These are phyloP conservation scores for Styela clava DNA, from an alignment of 23 tunicate species.

Conservation along the genomic window DNA sequence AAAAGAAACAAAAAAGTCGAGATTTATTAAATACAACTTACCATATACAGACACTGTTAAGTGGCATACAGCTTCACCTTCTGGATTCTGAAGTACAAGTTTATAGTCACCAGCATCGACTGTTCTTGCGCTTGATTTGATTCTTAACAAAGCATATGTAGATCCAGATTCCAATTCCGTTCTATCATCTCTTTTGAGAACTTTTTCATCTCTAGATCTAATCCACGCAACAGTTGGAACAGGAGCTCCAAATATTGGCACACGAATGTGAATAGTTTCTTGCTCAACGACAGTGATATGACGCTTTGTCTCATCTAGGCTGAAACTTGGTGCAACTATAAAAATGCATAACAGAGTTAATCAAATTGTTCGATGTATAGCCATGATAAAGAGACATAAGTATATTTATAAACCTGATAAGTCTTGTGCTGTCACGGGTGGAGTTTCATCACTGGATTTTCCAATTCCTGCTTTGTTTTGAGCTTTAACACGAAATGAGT, in stretches of 20 bases:
- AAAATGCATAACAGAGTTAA: constrained; percentile 4
- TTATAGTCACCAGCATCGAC: constrained; percentile 35
- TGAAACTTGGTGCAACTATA: constrained; percentile 12
- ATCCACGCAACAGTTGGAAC: constrained; percentile 22
- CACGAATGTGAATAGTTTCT: constrained; percentile 13
- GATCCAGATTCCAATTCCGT: constrained; percentile 11
- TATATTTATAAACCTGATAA: not conserved
- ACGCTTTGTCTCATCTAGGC: not conserved
- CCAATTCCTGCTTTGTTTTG: constrained; percentile 27
- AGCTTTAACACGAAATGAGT: constrained; percentile 38
- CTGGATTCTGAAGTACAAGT: constrained; percentile 26
- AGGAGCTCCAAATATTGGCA: constrained; percentile 23
- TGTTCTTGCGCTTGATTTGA: not conserved
- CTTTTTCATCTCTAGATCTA: not conserved
- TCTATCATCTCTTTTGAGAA: constrained; percentile 8
- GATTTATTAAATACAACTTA: not conserved
- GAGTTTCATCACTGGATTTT: constrained; percentile 23
- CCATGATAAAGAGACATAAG: too few relatives aligned
- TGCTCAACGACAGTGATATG: constrained; percentile 14
- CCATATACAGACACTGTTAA: constrained; percentile 28
- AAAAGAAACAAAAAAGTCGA: not conserved
- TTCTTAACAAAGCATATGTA: constrained; percentile 12
- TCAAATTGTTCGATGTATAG: not conserved
- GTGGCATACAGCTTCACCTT: constrained; percentile 11
- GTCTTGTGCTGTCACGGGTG: constrained; percentile 24